These are phyloP conservation scores for Drosophila persimilis DNA, from an alignment of 1,140 invertebrate genomes.

Conservation along the genomic window DNA sequence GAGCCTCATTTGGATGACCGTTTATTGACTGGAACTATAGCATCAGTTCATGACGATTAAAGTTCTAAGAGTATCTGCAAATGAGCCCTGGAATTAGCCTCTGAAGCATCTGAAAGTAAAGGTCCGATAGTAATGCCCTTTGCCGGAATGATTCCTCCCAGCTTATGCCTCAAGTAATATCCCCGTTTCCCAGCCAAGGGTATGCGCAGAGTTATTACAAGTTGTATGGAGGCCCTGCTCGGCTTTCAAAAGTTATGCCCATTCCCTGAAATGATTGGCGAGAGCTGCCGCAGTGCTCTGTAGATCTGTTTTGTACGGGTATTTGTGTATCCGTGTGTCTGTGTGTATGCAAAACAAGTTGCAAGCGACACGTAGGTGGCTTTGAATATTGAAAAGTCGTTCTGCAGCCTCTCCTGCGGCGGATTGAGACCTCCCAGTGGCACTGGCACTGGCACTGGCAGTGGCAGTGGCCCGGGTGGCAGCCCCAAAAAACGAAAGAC, in stretches of 20 bases:
- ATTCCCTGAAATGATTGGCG: conserved; percentile 27
- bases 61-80: neutral
- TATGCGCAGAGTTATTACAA: conserved; percentile 15
- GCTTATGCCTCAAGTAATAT: neutral
- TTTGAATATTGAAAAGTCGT: conserved; percentile 65
- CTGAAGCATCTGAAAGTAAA: no score
- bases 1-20: no score
- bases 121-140: no score
- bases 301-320: neutral
- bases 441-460: conserved; percentile 8
- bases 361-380: conserved; percentile 60
- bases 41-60: no score
- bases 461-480: conserved; percentile 16
- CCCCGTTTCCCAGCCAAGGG: neutral
- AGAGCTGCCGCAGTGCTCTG: conserved; percentile 1
- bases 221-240: conserved; percentile 19
- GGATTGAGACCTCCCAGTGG: conserved; percentile 50
- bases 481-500: conserved; percentile 58
- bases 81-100: no score
- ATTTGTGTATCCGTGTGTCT: conserved; percentile 17
- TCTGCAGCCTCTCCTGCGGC: conserved; percentile 51
- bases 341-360: conserved; percentile 57
- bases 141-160: no score
- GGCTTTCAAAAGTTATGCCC: conserved; percentile 36
- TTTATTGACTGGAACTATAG: no score